Evolutionary conservation across 2,888 invertebrate genomes (phyloP).

Genomic region (Tenodera sinensis): DNA sequence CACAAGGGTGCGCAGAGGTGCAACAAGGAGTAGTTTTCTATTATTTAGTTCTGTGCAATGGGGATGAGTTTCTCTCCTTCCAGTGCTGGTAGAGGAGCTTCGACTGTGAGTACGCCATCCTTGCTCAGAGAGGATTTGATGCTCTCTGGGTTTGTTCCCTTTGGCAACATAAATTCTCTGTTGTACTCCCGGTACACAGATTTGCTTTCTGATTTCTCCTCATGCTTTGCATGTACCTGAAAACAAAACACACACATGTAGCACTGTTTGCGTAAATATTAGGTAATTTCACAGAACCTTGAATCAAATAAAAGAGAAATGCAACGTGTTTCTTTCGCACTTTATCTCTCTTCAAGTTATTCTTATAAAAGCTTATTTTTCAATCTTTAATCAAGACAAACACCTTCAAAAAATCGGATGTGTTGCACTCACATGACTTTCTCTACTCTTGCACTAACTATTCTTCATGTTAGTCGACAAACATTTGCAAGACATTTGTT

Average conservation of each 20-base stretch:
- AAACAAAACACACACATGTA: conserved; percentile 39
- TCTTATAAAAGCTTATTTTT: too few relatives aligned
- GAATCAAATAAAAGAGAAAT: not conserved
- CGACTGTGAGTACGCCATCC: conserved; percentile 94
- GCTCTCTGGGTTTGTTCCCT: conserved; percentile 93
- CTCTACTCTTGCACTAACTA: too few relatives aligned
- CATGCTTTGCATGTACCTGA: conserved; percentile 96
- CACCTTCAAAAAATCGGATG: too few relatives aligned
- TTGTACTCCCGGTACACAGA: conserved; percentile 98
- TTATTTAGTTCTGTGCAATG: conserved; percentile 60
- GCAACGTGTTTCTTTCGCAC: too few relatives aligned
- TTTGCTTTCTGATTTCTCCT: conserved; percentile 95
- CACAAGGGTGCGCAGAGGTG: not conserved
- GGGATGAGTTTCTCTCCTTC: conserved; percentile 80
- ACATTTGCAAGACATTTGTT: too few relatives aligned
- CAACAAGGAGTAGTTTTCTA: not conserved
- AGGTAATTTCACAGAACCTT: not conserved
- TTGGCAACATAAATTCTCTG: conserved; percentile 92
- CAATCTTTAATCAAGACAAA: too few relatives aligned
- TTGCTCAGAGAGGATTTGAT: conserved; percentile 95
- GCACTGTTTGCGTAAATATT: conserved; percentile 9
- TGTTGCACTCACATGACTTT: too few relatives aligned
- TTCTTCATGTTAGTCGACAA: too few relatives aligned
- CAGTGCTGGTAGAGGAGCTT: conserved; percentile 90
- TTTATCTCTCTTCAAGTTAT: too few relatives aligned